phyloP scores from a whole-genome alignment of 2,113 vertebrate genomes.

The Eidolon helvum region DNA sequence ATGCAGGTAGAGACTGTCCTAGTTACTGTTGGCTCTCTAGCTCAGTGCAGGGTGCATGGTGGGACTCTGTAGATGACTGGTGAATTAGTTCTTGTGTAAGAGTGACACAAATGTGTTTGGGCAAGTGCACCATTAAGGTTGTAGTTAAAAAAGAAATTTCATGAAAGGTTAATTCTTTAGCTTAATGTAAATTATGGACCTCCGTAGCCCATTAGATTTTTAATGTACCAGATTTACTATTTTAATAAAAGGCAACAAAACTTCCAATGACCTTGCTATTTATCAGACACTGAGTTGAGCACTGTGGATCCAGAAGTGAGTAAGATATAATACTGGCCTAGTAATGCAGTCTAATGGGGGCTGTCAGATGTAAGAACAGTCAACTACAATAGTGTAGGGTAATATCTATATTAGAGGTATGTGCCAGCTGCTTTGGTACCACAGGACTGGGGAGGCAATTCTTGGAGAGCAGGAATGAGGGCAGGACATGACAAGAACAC shows the following conservation, averaged over 20 bases:
- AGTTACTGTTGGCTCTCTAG: neutral
- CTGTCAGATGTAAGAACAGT: neutral
- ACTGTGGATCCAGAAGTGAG: neutral
- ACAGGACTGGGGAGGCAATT: neutral
- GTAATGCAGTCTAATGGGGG: neutral
- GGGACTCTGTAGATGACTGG: neutral
- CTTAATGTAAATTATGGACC: neutral
- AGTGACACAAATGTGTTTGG: neutral
- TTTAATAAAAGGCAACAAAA: conserved; percentile 14
- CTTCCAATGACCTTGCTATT: neutral
- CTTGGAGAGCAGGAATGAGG: neutral
- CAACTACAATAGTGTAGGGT: neutral
- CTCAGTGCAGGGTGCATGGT: neutral
- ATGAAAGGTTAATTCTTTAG: conserved; percentile 10
- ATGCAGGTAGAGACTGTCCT: neutral
- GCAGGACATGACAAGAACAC: neutral
- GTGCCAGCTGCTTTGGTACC: neutral
- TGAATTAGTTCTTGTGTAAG: neutral
- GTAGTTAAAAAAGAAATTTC: neutral
- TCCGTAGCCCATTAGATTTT: neutral
- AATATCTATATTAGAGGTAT: neutral
- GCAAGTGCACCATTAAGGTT: neutral
- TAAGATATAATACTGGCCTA: neutral
- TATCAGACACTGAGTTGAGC: neutral
- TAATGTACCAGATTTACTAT: neutral